phyloP scores from a whole-genome alignment of 2,888 invertebrate genomes.

The Mythimna albipuncta region DNA sequence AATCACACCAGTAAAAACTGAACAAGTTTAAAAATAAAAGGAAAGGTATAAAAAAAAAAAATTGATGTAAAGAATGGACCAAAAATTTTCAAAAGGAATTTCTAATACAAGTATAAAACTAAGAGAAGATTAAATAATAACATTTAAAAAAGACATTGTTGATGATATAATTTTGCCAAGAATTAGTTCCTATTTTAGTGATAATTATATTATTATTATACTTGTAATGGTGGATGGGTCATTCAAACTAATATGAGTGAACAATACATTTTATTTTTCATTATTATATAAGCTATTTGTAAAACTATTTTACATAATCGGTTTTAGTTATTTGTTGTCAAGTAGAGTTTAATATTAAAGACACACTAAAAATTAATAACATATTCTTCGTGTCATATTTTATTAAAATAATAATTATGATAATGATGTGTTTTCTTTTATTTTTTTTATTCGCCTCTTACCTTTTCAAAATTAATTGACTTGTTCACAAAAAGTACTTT shows the following conservation, averaged over 20 bases:
- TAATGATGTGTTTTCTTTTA: constrained; percentile 8
- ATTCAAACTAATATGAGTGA: background rate
- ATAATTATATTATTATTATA: background rate
- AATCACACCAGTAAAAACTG: constrained; percentile 82
- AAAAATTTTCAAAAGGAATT: no score
- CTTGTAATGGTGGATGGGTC: background rate
- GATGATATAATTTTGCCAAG: background rate
- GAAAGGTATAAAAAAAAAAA: background rate
- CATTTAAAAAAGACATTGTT: background rate
- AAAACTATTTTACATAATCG: background rate
- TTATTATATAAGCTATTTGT: background rate
- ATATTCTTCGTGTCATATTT: background rate
- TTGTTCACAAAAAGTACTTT: background rate
- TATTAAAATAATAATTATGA: background rate
- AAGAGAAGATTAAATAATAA: background rate
- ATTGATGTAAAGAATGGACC: no score
- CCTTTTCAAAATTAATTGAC: background rate
- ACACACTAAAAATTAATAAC: background rate
- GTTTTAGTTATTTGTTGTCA: constrained; percentile 5
- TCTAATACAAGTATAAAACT: background rate
- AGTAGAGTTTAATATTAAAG: background rate
- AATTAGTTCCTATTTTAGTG: background rate
- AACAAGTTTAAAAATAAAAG: constrained; percentile 61
- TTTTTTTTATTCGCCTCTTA: background rate
- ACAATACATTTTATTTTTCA: background rate